Evolutionary conservation across 2,888 invertebrate genomes (phyloP).

Genomic region (Volucella inflata): DNA sequence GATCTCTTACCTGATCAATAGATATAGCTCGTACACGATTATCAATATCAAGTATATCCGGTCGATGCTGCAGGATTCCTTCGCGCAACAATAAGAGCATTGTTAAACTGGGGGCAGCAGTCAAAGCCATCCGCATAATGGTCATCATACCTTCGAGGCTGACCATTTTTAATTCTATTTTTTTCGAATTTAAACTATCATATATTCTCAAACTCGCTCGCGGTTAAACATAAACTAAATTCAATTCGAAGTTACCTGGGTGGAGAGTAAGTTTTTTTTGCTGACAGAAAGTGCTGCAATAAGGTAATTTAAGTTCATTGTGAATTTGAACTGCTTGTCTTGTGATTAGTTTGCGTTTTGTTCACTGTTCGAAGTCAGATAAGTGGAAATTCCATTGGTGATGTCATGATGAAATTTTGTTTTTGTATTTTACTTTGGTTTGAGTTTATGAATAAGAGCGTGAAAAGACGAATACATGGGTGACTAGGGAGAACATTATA

Average conservation of each 20-base stretch:
- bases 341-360: constrained; percentile 23
- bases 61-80: constrained; percentile 87
- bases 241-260: constrained; percentile 81
- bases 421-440: neutral
- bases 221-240: constrained; percentile 38
- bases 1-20: constrained; percentile 85
- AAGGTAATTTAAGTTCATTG: constrained; percentile 30
- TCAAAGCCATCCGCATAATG: constrained; percentile 86
- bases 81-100: constrained; percentile 87
- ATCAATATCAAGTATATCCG: constrained; percentile 89
- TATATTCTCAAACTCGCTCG: constrained; percentile 14
- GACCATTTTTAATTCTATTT: constrained; percentile 67
- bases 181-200: neutral
- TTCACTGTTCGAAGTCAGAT: constrained; percentile 21
- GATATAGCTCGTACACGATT: constrained; percentile 86
- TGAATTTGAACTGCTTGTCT: constrained; percentile 6
- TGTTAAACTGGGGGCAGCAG: constrained; percentile 87
- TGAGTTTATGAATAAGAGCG: too few species aligned
- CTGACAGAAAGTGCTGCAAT: constrained; percentile 18
- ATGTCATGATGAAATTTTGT: constrained; percentile 31
- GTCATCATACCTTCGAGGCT: constrained; percentile 84
- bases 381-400: constrained; percentile 7
- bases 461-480: too few species aligned
- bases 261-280: constrained; percentile 24
- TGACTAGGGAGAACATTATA: too few species aligned